Percentiles rank a stretch among this genome's conserved stretches.
phyloP scores from a whole-genome alignment of 1,140 invertebrate genomes.

The Chionoecetes opilio region DNA sequence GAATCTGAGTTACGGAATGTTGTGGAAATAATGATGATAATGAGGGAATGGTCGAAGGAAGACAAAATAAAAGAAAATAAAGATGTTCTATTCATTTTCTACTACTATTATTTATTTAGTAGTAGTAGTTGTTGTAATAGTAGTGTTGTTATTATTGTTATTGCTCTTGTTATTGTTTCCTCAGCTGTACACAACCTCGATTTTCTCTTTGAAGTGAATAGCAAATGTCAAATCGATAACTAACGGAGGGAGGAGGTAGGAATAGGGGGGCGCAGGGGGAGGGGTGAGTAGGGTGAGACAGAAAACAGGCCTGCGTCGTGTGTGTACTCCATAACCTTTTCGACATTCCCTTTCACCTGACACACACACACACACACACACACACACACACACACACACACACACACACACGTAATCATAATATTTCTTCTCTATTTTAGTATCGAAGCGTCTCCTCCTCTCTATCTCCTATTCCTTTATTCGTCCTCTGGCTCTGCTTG shows the following conservation, averaged over 20 bases:
- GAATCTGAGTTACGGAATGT: no score
- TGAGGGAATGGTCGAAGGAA: no score
- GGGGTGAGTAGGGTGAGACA: not conserved
- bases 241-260: not conserved
- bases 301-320: not conserved
- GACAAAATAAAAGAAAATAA: no score
- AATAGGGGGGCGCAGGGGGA: not conserved
- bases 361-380: no score
- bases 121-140: no score
- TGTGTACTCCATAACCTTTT: no score
- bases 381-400: not conserved
- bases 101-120: no score
- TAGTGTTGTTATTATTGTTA: not conserved
- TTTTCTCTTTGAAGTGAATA: not conserved
- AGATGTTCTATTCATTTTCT: no score
- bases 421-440: no score
- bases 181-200: not conserved
- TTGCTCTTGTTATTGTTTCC: not conserved
- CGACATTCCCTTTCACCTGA: no score
- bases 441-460: no score
- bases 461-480: not conserved
- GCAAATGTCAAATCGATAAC: not conserved
- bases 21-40: not conserved
- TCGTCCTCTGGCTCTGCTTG: not conserved
- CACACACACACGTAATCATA: not conserved